Base-by-base conservation (phyloP, 1,140 invertebrate species). In the Lordiphosa clarofinis region DNA sequence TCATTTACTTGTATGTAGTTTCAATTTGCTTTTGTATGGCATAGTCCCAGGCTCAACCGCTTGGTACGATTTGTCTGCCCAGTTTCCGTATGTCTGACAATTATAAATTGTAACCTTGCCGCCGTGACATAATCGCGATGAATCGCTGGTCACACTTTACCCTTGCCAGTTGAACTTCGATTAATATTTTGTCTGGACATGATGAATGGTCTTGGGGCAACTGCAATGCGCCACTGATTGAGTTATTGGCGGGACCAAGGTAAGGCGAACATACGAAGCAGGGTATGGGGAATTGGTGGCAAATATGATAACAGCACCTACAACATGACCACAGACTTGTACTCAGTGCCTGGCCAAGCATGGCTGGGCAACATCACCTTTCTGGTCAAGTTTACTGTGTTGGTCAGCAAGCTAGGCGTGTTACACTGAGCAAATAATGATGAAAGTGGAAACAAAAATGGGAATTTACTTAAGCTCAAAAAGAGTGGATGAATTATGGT, bases 31-130 rank as follows among this genome's bases (percentile, higher is more conserved):
- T 54, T 42, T 11, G 54, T 12, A 49, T 9, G 31, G 28, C 19
- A 40, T 54, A 54, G 28, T 49, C 58, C 37, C 38, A 31, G 39
- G 10, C 37, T 33, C 11, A 19, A 38, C 35, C 55, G 50, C 11
- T 12, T 40, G 31, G 13, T 19, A 64, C 76, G 72, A 81, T 81
- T 82, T 81, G 76, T 81, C 76, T 76, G 72, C 28, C 49, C 61
- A 72, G 54, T 55, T 54, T 59, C 72, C 56, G 6, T 56, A 38
- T 21, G 66, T 56, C 50, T 81, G 76, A 81, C 76, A 81, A 81
- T 81, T 81, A 81, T 81, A 81, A 81, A 81, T 81, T 82, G 76
- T 84, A 82, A 81, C 55, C 67, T 82, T 75, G 71, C 75, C 48
- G 61, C 71, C 67, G 71, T 81, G 76, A 81, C 76, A 81, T 81